Percentiles rank a stretch among this genome's conserved stretches.
phyloP scores from a whole-genome alignment of 2,113 vertebrate genomes.

The Platycercus adscitus region DNA sequence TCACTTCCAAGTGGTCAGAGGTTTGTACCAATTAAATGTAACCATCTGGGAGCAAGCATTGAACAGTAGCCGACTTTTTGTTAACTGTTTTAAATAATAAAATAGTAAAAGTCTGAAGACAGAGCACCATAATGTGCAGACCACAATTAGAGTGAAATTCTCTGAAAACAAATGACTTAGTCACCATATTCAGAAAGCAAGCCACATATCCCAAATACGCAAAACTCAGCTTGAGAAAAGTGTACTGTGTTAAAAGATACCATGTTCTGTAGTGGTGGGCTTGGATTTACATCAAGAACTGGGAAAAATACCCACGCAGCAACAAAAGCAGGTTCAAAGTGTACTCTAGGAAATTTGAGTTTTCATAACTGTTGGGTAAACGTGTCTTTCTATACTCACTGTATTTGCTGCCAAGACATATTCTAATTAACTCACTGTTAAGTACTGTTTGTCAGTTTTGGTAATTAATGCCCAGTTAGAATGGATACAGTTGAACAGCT shows the following conservation, averaged over 20 bases:
- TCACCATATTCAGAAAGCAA: background rate
- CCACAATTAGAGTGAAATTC: background rate
- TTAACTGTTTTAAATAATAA: background rate
- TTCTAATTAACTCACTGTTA: conserved; percentile 43
- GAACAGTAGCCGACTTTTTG: background rate
- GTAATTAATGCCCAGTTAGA: conserved; percentile 34
- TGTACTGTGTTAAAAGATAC: background rate
- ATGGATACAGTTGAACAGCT: background rate
- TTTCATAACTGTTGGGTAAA: conserved; percentile 34
- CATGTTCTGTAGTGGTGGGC: background rate
- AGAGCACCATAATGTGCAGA: background rate
- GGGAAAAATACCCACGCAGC: conserved; percentile 5
- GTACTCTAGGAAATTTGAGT: conserved; percentile 3
- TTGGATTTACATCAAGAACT: conserved; percentile 46
- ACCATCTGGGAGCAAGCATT: background rate
- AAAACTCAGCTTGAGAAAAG: conserved; percentile 4
- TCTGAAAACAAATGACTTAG: background rate
- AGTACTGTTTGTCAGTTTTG: conserved; percentile 20
- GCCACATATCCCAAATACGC: background rate
- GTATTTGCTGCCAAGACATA: conserved; percentile 26
- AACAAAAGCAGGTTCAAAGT: conserved; percentile 30
- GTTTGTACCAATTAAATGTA: background rate
- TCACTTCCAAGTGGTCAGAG: background rate
- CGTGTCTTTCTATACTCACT: conserved; percentile 7
- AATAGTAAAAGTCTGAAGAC: background rate